Evolutionary conservation across 2,888 invertebrate genomes (phyloP).

Genomic region (Dasypolia templi): DNA sequence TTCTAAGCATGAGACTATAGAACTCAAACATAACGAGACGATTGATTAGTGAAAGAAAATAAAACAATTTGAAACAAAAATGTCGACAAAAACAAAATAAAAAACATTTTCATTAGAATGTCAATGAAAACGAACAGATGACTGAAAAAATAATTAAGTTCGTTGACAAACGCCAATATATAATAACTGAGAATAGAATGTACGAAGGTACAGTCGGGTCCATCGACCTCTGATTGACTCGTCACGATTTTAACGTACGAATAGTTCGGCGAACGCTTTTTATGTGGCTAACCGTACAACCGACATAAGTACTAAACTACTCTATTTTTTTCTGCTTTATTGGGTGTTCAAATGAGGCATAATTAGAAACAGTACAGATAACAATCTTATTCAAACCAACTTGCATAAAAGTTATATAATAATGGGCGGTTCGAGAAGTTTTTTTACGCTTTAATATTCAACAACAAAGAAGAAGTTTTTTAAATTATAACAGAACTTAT

Average conservation of each 20-base stretch:
- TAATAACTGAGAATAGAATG: conserved; percentile 25
- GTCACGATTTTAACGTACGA: conserved; percentile 78
- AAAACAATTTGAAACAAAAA: conserved; percentile 24
- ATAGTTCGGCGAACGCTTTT: conserved; percentile 68
- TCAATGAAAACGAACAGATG: conserved; percentile 12
- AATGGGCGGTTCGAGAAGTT: conserved; percentile 7
- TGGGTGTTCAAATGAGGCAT: conserved; percentile 31
- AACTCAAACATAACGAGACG: conserved; percentile 14
- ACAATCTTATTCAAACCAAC: conserved; percentile 16
- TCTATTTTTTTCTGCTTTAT: conserved; percentile 29
- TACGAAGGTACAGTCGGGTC: conserved; percentile 63
- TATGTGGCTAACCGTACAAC: conserved; percentile 64
- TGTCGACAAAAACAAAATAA: not conserved
- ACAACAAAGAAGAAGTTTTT: not conserved
- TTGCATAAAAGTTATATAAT: conserved; percentile 20
- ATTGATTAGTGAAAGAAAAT: conserved; percentile 26
- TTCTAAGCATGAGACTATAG: conserved; percentile 4
- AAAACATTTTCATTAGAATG: conserved; percentile 15
- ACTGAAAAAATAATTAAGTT: conserved; percentile 25
- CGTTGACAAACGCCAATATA: conserved; percentile 47
- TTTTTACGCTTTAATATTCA: conserved; percentile 4
- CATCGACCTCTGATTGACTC: conserved; percentile 73
- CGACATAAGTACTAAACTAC: conserved; percentile 32
- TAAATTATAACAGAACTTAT: not conserved
- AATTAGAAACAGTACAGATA: conserved; percentile 44